Evolutionary conservation across 2,113 vertebrate species (phyloP), one percentile per base, ranked within the genome.

Genomic region (Halcyon malimbica): DNA sequence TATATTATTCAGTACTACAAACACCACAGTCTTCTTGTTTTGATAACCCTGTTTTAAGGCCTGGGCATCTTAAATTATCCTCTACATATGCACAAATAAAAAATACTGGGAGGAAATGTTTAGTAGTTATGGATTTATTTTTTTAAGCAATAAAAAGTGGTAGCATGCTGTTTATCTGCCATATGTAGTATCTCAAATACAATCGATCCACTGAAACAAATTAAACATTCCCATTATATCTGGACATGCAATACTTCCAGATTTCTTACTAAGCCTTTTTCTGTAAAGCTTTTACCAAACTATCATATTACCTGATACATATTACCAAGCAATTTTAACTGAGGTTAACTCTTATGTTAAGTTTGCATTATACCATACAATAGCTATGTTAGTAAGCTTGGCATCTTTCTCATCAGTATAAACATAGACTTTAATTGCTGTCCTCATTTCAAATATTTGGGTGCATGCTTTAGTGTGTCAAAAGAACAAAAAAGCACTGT

Each of bases 1-100:
- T 89, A 87, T 96, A 92, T 85, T 88, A 96, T 70, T 97, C 97
- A 97, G 83, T 41, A 50, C 63, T 94, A 96, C 50, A 94, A 96
- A 96, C 59, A 86, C 60, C 46, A 82, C 11, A 41, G 37, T 41
- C 69, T 82, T 82, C 76, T 11, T 77, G 59, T 83, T 96, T 92
- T 94, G 78, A 93, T 87, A 96, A 75, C 39, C 63, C 41, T 51
- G 39, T 46, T 70, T 69, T 79, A 95, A 89, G 68, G 39, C 13
- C 28, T 70, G 54, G 5, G 67, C 46, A 84, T 89, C 89, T 91
- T 81, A 90, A 88, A 93, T 93, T 93, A 87, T 82, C 93, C 42
- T 88, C 70, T 80, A 78, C 57, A 37, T 67, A 79, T 11, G 25
- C 35, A 80, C 37, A 82, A 81, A 75, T 67, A 84, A 86, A 71